These are phyloP conservation scores for Dreissena rostriformis DNA, from an alignment of 1,140 invertebrate species.

Conservation along the genomic window DNA sequence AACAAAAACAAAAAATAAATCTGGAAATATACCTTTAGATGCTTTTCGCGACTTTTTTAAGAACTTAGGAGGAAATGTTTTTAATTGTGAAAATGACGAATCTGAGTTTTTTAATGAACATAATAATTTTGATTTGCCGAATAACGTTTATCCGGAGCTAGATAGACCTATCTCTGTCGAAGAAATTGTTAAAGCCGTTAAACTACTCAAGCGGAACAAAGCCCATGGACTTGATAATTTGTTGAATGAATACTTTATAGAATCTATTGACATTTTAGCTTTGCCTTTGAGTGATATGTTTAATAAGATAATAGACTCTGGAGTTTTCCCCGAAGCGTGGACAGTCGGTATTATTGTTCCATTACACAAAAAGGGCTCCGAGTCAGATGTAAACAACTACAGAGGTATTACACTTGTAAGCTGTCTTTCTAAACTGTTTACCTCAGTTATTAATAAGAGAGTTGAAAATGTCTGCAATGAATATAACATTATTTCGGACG, in stretches of 20 bases:
- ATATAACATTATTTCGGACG: too few relatives aligned
- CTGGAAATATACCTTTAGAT: conserved; percentile 1
- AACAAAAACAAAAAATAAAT: neutral
- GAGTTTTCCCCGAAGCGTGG: conserved; percentile 19
- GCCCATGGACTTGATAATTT: neutral
- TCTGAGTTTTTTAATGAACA: conserved; percentile 18
- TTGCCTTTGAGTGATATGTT: conserved; percentile 17
- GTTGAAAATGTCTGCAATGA: too few relatives aligned
- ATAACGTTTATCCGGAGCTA: neutral
- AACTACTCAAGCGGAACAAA: conserved; percentile 3
- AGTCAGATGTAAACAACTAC: conserved; percentile 13
- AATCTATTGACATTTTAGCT: conserved; percentile 20
- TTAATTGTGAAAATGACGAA: conserved; percentile 1
- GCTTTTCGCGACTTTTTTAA: conserved; percentile 7
- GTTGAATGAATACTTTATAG: conserved; percentile 39
- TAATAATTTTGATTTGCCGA: neutral
- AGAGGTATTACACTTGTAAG: conserved; percentile 17
- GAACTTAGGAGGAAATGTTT: neutral
- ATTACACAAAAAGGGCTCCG: conserved; percentile 11
- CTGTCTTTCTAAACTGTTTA: conserved; percentile 17
- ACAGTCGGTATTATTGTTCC: conserved; percentile 22
- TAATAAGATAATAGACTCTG: conserved; percentile 11
- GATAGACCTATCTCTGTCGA: conserved; percentile 1
- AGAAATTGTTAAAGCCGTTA: conserved; percentile 11
- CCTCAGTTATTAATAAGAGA: neutral